Evolutionary conservation across 2,113 vertebrate species (phyloP), one percentile per base, ranked within the genome.

Genomic region (Macheiramphus alcinus): DNA sequence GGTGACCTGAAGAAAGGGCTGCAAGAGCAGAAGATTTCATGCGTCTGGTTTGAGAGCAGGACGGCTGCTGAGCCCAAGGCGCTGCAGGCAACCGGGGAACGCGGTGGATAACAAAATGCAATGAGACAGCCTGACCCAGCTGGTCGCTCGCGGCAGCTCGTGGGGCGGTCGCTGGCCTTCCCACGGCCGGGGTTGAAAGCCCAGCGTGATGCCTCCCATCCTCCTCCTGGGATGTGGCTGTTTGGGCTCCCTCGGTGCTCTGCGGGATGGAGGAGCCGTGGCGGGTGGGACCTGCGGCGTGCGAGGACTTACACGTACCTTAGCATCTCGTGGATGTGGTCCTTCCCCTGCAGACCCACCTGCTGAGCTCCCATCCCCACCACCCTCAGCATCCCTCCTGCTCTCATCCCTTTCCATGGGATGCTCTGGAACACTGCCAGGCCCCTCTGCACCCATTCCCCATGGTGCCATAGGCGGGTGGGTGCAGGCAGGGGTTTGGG

Each of bases 371-470:
- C 80, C n/a, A 9, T 10, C 29, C 47, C 34, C 36, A 34, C 6
- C 47, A 4, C 26, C 52, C 34, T 12, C 81, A 29, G 10, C 3
- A 1, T 7, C 32, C 17, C 40, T 40, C 32, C 70, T 17, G 23
- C 34, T 34, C 47, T 26, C 25, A 11, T 23, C 38, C 43, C 59
- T 31, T 31, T 8, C 8, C 9, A 0, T 7, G 18, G 66, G 18
- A 20, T 29, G 36, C 52, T 36, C 48, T 1, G 0, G 16, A 22
- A 29, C 18, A 6, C 20, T 12, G 31, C 52, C 2, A 0, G 12
- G 12, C 11, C 11, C n/a, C n/a, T 34, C 50, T 23, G 29, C 2
- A 17, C 16, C 18, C 42, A 19, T 26, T 8, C 26, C 3, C 1
- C 16, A 0, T 10, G 17, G 25, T 2, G 6, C 26, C 43, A 47